Percentiles rank a stretch among this genome's conserved stretches.
phyloP scores from a whole-genome alignment of 1,140 invertebrate genomes.

The Heliconius nattereri region DNA sequence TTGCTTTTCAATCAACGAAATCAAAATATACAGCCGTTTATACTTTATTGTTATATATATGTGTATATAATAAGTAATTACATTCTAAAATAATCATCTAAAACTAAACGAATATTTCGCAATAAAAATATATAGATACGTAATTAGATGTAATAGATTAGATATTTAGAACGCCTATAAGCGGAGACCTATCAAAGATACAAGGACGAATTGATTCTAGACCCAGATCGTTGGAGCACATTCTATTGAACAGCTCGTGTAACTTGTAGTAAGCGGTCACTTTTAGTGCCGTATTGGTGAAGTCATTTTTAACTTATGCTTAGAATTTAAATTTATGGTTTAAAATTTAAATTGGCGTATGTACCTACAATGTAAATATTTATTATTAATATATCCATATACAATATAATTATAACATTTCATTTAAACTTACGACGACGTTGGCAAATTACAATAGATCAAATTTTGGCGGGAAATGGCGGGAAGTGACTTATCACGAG shows the following conservation, averaged over 20 bases:
- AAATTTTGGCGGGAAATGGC: no score
- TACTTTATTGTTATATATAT: no score
- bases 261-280: not conserved
- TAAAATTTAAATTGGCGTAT: no score
- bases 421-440: no score
- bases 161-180: not conserved
- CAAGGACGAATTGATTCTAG: constrained; percentile 30
- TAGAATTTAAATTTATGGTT: not conserved
- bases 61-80: not conserved
- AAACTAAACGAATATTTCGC: not conserved
- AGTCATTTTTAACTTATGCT: not conserved
- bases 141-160: constrained; percentile 3
- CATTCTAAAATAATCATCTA: not conserved
- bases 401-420: no score
- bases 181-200: constrained; percentile 4
- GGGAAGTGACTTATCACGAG: no score
- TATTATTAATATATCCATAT: no score
- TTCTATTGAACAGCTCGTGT: not conserved
- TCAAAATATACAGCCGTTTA: no score
- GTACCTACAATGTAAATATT: no score
- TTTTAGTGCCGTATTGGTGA: not conserved
- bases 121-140: not conserved
- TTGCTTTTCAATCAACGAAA: no score
- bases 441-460: no score
- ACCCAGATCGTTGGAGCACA: not conserved